Evolutionary conservation across 1,140 invertebrate genomes (phyloP).

Genomic region (Neodiprion virginianus): DNA sequence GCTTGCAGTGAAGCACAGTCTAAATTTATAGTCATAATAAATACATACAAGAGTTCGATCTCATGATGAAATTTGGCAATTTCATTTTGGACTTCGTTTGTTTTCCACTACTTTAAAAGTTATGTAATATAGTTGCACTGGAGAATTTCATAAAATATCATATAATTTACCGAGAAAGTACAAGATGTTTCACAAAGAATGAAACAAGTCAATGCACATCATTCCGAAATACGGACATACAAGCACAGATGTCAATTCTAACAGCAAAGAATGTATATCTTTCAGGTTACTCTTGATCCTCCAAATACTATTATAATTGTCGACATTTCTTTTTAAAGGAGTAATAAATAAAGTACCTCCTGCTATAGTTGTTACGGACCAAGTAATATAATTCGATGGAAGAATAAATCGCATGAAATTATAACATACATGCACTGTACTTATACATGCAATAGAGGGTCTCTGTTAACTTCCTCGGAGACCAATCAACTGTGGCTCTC

Average conservation of each 20-base stretch:
- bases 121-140: too few relatives aligned
- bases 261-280: not conserved
- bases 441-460: not conserved
- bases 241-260: not conserved
- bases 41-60: too few relatives aligned
- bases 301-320: not conserved
- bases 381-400: not conserved
- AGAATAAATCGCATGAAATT: conserved; percentile 4
- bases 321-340: not conserved
- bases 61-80: too few relatives aligned
- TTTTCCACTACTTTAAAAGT: not conserved
- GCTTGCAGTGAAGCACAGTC: too few relatives aligned
- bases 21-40: too few relatives aligned
- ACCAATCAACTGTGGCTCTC: not conserved
- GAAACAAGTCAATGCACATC: not conserved
- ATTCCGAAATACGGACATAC: not conserved
- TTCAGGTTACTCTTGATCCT: not conserved
- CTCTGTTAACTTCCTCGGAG: not conserved
- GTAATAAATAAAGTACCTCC: not conserved
- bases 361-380: not conserved
- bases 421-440: not conserved
- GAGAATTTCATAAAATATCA: too few relatives aligned
- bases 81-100: conserved; percentile 28
- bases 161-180: too few relatives aligned
- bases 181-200: not conserved